Percentiles rank a stretch among this genome's conserved stretches.
Evolutionary conservation across 2,888 invertebrate genomes (phyloP).

Genomic region (Ophion ventricosus): DNA sequence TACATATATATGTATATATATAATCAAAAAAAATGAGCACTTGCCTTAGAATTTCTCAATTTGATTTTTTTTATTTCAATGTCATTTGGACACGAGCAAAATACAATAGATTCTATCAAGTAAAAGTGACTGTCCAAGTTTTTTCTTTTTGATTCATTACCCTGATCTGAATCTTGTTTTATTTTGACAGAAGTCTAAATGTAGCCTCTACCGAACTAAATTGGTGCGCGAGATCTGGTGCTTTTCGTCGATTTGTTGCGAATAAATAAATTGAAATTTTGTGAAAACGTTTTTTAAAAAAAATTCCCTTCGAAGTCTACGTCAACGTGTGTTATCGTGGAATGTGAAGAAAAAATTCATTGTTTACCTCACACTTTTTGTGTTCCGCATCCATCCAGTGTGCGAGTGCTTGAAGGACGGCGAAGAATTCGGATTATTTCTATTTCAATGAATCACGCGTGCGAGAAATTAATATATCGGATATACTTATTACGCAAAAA

Average conservation of each 20-base stretch:
- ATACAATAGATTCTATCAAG: constrained; percentile 17
- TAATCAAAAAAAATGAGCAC: constrained; percentile 29
- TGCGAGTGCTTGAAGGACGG: too few relatives aligned
- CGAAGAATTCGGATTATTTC: too few relatives aligned
- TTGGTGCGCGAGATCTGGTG: neutral
- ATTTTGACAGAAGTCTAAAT: neutral
- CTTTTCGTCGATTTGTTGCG: neutral
- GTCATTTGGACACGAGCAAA: constrained; percentile 11
- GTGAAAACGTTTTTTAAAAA: neutral
- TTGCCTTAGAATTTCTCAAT: neutral
- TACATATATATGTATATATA: constrained; percentile 72
- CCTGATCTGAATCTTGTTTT: neutral
- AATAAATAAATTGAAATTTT: neutral
- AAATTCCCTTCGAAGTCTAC: neutral
- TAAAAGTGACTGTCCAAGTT: neutral
- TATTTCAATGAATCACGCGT: too few relatives aligned
- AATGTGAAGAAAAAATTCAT: neutral
- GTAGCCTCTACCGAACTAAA: neutral
- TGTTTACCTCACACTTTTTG: neutral
- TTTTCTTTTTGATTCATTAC: neutral
- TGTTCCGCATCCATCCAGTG: neutral
- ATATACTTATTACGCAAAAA: too few relatives aligned
- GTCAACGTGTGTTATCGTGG: neutral
- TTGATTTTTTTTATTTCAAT: neutral
- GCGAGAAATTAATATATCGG: too few relatives aligned